Conservation (phyloP, 2,888 invertebrate genomes). For the Cosmia pyralina region DNA sequence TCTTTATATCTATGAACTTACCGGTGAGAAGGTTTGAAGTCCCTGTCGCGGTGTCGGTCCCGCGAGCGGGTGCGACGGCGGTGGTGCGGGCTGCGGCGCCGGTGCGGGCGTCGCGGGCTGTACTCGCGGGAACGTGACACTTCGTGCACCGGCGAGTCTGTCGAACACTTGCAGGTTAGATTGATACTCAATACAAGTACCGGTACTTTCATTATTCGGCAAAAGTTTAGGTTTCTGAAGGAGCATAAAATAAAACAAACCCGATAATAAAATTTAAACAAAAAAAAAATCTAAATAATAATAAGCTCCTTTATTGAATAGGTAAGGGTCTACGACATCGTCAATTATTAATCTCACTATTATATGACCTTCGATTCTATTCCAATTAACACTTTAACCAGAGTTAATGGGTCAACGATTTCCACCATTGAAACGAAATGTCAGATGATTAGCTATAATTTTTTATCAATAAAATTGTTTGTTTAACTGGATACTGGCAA, state of each 20-base stretch:
- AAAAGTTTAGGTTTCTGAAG: no score
- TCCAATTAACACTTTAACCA: background rate
- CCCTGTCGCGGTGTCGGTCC: slow-evolving; percentile 75
- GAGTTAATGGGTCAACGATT: background rate
- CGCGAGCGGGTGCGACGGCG: slow-evolving; percentile 72
- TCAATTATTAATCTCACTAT: background rate
- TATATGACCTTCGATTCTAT: background rate
- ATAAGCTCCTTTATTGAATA: background rate
- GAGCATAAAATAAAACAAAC: no score
- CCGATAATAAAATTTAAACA: no score
- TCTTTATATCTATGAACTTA: background rate
- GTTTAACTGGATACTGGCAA: background rate
- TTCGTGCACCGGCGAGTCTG: slow-evolving; percentile 83
- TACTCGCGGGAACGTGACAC: slow-evolving; percentile 74
- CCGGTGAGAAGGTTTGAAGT: slow-evolving; percentile 64
- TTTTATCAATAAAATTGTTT: background rate
- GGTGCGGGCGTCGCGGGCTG: slow-evolving; percentile 77
- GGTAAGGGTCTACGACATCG: background rate
- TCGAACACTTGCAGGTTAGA: background rate
- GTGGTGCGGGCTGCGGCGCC: slow-evolving; percentile 78
- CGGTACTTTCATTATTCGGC: no score
- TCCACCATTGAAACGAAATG: background rate
- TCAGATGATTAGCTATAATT: background rate
- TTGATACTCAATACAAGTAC: background rate
- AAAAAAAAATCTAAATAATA: no score